Evolutionary conservation across 2,888 invertebrate species (phyloP).

Genomic region (Nymphalis urticae): DNA sequence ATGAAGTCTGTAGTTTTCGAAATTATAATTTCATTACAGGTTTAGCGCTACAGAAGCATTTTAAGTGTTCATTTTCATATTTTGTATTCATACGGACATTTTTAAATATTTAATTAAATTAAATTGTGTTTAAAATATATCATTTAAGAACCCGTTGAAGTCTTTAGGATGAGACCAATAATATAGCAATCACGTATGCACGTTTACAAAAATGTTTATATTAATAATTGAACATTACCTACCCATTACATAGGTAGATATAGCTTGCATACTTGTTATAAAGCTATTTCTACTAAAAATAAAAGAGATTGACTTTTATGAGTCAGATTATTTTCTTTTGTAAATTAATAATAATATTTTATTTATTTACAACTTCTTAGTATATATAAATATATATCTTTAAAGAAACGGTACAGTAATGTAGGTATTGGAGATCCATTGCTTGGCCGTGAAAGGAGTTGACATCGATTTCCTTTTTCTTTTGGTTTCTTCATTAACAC

Average conservation of each 20-base stretch:
- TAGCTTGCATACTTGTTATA: too few species aligned
- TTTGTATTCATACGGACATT: too few species aligned
- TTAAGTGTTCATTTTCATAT: too few species aligned
- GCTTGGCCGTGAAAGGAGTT: conserved; percentile 32
- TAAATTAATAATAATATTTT: neutral
- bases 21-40: too few species aligned
- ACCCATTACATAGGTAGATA: too few species aligned
- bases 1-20: too few species aligned
- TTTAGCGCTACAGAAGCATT: too few species aligned
- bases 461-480: conserved; percentile 34
- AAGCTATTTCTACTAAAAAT: too few species aligned
- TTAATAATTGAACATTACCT: too few species aligned
- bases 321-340: too few species aligned
- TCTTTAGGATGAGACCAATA: conserved; percentile 25
- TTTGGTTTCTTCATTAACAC: conserved; percentile 14
- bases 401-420: neutral
- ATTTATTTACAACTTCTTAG: neutral
- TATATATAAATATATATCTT: neutral
- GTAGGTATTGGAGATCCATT: neutral
- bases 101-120: neutral
- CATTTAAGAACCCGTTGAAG: conserved; percentile 31
- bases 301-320: too few species aligned
- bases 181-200: neutral
- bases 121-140: neutral
- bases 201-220: too few species aligned